Base-by-base conservation (phyloP, 2,888 invertebrate genomes). In the Nemotelus pantherinus region DNA sequence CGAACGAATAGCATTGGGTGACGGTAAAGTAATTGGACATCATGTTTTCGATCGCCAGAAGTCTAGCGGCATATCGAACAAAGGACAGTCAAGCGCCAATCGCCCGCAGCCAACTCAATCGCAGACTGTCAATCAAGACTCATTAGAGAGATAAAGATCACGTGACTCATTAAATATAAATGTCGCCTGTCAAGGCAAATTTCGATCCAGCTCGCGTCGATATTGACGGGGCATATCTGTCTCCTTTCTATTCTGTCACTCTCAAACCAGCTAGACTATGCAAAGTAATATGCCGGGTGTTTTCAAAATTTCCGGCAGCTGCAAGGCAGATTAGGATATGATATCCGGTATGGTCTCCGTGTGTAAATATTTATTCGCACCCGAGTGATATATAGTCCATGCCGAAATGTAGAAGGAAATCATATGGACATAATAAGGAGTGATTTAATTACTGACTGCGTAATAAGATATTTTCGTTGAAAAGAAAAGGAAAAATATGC, bases 81-180 rank as follows among this genome's bases (percentile, higher is more conserved):
- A 53, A 68, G 6, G 53, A 10, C 7, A 70, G 55, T 55, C 25
- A 43, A 39, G 50, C 4, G 48, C 50, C 39, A 50, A 50, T 50
- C 44, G 50, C 50, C 67, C 67, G 67, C 48, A 70, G 43, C 3
- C n/a, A 41, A 53, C 41, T 9, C 6, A 70, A 43, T 53, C 70
- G 70, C 58, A 72, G n/a, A 58, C 76, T 79, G 79, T 77, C 79
- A 79, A 79, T 79, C 79, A 79, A 68, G 55, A 75, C 70, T 79
- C 79, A 79, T 79, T 79, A 77, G 65, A 44, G 55, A 76, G 79
- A 79, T 79, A 79, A 76, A 77, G 77, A 79, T 79, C 79, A 67
- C 75, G 79, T 77, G 79, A 75, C 77, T 77, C 77, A 75, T 77
- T 79, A 77, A 76, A 74, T 77, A 76, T 79, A 76, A 77, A 77